phyloP scores from a whole-genome alignment of 2,888 invertebrate genomes.

The Nemotelus pantherinus region DNA sequence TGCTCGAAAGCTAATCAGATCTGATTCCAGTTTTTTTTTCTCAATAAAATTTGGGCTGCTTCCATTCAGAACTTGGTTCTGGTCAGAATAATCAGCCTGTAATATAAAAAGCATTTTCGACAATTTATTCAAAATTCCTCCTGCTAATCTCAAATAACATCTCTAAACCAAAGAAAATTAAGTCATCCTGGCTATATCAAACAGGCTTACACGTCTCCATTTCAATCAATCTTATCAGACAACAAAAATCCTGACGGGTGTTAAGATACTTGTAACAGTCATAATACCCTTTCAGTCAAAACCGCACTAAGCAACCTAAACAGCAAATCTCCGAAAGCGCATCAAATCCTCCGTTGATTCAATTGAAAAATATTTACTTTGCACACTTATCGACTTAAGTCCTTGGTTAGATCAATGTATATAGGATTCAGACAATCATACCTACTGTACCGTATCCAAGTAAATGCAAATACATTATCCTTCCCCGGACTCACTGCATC shows the following conservation, averaged over 20 bases:
- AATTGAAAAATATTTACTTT: conserved; percentile 28
- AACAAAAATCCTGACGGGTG: neutral
- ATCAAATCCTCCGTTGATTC: neutral
- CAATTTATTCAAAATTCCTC: neutral
- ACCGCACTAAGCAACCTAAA: neutral
- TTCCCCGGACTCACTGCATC: no score
- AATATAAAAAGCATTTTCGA: neutral
- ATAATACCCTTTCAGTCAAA: neutral
- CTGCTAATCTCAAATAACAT: neutral
- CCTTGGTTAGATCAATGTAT: neutral
- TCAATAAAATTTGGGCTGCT: no score
- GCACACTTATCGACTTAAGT: conserved; percentile 25
- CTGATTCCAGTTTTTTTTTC: no score
- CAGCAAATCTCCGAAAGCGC: neutral
- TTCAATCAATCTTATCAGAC: conserved; percentile 24
- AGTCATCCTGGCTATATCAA: conserved; percentile 29
- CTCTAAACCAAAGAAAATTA: conserved; percentile 34
- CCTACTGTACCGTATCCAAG: neutral
- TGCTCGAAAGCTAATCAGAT: no score
- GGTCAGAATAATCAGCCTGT: no score
- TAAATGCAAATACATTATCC: no score
- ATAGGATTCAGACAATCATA: no score
- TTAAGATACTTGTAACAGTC: neutral
- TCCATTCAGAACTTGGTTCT: no score
- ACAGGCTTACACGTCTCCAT: conserved; percentile 1